Conservation (phyloP, 2,797 vertebrate species). For the Sphenopsis melanotis region DNA sequence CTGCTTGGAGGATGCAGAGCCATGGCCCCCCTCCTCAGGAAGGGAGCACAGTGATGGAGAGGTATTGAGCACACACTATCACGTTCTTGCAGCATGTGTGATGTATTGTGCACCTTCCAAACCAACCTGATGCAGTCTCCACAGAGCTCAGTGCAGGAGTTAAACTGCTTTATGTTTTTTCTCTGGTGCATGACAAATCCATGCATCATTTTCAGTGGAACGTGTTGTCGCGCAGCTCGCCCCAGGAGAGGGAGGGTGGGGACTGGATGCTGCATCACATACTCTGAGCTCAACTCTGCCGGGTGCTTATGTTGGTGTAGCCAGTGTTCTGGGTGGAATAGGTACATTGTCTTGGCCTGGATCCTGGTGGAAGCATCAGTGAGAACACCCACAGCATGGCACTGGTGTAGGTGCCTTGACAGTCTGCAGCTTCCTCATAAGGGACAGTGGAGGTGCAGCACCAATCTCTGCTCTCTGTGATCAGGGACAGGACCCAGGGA, state of each 20-base stretch:
- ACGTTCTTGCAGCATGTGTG: accelerated
- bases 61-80: neutral
- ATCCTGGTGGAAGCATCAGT: neutral
- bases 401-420: neutral
- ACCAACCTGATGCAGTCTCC: neutral
- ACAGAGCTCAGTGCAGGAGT: neutral
- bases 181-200: neutral
- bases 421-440: neutral
- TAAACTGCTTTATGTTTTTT: neutral
- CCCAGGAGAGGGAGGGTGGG: neutral
- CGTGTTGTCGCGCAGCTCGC: accelerated
- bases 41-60: neutral
- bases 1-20: neutral
- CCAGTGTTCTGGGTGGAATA: neutral
- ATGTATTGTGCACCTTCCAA: neutral
- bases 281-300: neutral
- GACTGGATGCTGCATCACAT: neutral
- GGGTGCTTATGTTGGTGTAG: neutral
- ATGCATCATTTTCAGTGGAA: neutral
- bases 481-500: neutral
- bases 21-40: neutral
- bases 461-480: neutral
- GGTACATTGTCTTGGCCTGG: neutral
- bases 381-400: neutral
- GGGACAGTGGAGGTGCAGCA: neutral